Evolutionary conservation across 2,888 invertebrate species (phyloP).

Genomic region (Linnaemya vulpina): DNA sequence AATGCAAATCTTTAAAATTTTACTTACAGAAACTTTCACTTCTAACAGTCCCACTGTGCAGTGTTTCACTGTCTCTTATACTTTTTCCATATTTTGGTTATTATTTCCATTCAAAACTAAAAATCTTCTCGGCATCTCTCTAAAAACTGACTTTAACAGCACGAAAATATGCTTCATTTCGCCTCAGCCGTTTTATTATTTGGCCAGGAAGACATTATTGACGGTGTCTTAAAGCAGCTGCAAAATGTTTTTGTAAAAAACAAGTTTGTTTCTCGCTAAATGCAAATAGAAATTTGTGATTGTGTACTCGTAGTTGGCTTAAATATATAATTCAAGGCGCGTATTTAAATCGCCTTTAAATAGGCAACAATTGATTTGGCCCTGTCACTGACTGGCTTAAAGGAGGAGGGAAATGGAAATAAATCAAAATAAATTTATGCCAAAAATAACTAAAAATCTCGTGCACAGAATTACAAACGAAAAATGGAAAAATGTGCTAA

Average conservation of each 20-base stretch:
- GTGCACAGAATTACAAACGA: not conserved
- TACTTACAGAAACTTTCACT: not conserved
- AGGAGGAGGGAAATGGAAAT: constrained; percentile 20
- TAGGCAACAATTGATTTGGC: constrained; percentile 67
- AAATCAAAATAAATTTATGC: constrained; percentile 41
- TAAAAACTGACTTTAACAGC: constrained; percentile 61
- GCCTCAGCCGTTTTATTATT: not conserved
- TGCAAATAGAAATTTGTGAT: not conserved
- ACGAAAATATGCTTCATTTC: constrained; percentile 30
- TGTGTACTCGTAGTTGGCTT: not conserved
- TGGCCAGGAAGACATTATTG: not conserved
- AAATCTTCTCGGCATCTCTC: not conserved
- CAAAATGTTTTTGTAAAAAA: constrained; percentile 39
- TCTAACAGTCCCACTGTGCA: not conserved
- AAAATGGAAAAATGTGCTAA: constrained; percentile 3
- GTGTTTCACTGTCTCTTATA: not conserved
- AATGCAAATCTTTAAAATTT: not conserved
- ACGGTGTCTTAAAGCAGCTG: constrained; percentile 33
- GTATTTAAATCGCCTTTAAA: constrained; percentile 63
- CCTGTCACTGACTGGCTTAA: constrained; percentile 21
- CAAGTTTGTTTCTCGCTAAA: not conserved
- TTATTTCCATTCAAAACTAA: constrained; percentile 36
- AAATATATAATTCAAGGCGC: constrained; percentile 52
- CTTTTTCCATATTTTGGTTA: constrained; percentile 34
- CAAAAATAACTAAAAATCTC: not conserved